These are phyloP conservation scores for Strigops habroptila DNA, from an alignment of 2,113 vertebrate genomes.

Conservation along the genomic window DNA sequence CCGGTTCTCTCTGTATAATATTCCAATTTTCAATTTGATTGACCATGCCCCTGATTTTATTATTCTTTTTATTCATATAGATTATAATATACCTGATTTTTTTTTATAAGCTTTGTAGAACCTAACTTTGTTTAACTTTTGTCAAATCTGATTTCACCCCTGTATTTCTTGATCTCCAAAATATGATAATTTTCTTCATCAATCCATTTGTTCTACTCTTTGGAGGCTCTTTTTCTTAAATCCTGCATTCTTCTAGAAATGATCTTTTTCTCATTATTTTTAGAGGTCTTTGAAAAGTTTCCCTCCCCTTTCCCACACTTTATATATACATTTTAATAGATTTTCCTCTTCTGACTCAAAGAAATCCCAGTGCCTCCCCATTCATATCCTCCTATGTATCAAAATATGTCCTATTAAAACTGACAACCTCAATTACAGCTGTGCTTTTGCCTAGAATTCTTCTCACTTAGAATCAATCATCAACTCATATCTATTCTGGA, in stretches of 20 bases:
- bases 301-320: not conserved
- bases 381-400: not conserved
- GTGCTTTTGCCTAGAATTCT: not conserved
- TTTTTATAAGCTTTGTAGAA: not conserved
- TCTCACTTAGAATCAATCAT: not conserved
- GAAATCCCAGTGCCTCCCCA: not conserved
- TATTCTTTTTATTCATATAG: not conserved
- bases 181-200: accelerated
- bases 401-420: not conserved
- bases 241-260: not conserved
- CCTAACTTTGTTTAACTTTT: not conserved
- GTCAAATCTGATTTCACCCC: not conserved
- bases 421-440: not conserved
- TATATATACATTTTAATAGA: not conserved
- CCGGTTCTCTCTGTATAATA: not conserved
- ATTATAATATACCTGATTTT: not conserved
- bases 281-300: not conserved
- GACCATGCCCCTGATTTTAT: not conserved
- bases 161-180: not conserved
- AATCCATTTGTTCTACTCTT: not conserved
- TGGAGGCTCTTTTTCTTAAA: not conserved
- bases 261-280: not conserved
- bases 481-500: not conserved
- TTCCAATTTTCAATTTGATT: not conserved
- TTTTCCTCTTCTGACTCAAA: not conserved